phyloP scores from a whole-genome alignment of 2,113 vertebrate genomes.

The Pantherophis guttatus region DNA sequence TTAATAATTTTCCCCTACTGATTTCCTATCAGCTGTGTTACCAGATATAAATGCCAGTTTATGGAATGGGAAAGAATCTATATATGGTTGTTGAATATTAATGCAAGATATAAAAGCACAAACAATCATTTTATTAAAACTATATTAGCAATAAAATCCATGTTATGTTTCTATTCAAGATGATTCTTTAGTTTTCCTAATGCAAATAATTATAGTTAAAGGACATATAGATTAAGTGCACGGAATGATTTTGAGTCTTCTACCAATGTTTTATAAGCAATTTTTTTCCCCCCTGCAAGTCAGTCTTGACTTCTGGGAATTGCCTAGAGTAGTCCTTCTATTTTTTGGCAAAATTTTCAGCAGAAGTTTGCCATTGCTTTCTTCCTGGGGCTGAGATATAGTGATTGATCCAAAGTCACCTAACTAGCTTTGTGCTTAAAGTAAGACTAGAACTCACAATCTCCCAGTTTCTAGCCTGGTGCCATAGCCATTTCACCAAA shows the following conservation, averaged over 20 bases:
- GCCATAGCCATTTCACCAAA: too few species aligned
- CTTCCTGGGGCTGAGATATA: neutral
- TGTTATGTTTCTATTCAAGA: neutral
- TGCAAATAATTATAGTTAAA: neutral
- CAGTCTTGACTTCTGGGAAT: neutral
- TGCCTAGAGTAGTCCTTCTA: neutral
- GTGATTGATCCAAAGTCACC: neutral
- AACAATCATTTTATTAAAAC: neutral
- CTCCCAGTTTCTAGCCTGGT: too few species aligned
- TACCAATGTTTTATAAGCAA: neutral
- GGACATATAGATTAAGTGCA: neutral
- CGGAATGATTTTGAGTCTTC: neutral
- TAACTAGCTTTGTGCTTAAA: neutral
- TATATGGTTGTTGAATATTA: neutral
- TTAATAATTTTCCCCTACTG: neutral
- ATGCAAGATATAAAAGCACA: neutral
- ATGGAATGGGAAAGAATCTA: neutral
- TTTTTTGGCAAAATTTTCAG: neutral
- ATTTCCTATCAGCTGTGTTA: neutral
- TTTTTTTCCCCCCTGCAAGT: neutral
- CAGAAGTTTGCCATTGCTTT: neutral
- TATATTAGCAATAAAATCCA: neutral
- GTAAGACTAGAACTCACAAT: too few species aligned
- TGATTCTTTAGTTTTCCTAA: too few species aligned
- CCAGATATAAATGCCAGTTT: neutral